Evolutionary conservation across 2,888 invertebrate species (phyloP), one percentile per base, ranked within the genome.

Genomic region (Ormyrus rosae): DNA sequence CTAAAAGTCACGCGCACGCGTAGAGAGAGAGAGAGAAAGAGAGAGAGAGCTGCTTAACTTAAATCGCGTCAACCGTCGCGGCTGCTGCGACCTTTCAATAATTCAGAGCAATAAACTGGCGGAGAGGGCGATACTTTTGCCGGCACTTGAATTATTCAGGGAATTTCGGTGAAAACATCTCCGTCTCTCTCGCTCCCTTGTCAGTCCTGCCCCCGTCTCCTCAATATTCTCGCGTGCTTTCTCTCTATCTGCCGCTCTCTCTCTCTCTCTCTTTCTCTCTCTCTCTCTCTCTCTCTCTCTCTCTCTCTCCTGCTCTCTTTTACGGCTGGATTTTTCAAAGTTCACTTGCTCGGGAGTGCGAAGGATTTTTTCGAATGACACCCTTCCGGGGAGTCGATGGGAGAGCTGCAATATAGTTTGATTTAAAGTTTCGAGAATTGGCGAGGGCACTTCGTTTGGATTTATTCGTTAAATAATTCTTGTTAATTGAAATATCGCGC

Each of bases 91-190:
- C 70, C 76, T 81, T 78, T 86, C 83, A 87, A 87, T 87, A 87
- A 86, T 88, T 87, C 84, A 86, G 77, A 72, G 84, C 86, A 86
- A 87, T 86, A 86, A 87, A 79, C 75, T 60, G 69, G 65, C 9
- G 48, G 46, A 9, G 34, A 13, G 83, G 83, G 83, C 82, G 83
- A 85, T 84, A 85, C 85, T 84, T 84, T 84, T 81, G 80, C 73
- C 83, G 80, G 76, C 60, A 11, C 71, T 71, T 87, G 83, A 86
- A 88, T 87, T 85, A 87, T 87, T 88, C 83, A 86, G 74, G 80
- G 82, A 85, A 87, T 85, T 84, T 84, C 83, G 84, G 83, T 79
- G 85, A 85, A 85, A 86, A 84, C 73, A 74, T 79, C 51, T 68
- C 67, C 63, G 65, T 81, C 67, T 78, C 64, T 58, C 13, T 65